phyloP scores from a whole-genome alignment of 1,140 invertebrate species.

The Drosophila leontia region DNA sequence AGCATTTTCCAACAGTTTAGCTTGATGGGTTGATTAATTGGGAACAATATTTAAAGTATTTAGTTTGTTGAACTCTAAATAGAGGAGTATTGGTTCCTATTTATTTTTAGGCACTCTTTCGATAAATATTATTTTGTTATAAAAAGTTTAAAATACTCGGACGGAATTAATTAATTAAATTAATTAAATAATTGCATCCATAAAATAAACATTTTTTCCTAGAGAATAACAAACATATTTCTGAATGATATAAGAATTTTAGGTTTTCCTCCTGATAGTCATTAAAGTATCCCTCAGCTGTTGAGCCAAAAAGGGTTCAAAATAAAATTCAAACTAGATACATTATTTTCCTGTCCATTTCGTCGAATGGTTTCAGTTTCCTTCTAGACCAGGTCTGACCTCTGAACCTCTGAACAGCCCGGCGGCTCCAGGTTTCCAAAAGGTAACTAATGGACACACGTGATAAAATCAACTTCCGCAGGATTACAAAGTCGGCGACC shows the following conservation, averaged over 20 bases:
- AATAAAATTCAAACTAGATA: not conserved
- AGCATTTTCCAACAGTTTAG: not conserved
- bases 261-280: not conserved
- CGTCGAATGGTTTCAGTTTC: slow-evolving; percentile 18
- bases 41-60: not conserved
- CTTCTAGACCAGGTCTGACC: slow-evolving; percentile 21
- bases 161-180: not conserved
- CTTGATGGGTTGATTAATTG: slow-evolving; percentile 19
- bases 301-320: slow-evolving; percentile 1
- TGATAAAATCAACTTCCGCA: slow-evolving; percentile 80
- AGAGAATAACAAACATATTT: not conserved
- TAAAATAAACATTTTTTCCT: too few relatives aligned
- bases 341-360: slow-evolving; percentile 9
- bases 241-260: not conserved
- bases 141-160: not conserved
- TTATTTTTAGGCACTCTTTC: not conserved
- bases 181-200: too few relatives aligned
- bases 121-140: not conserved
- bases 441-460: slow-evolving; percentile 71
- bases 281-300: not conserved
- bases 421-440: slow-evolving; percentile 30
- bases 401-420: slow-evolving; percentile 35
- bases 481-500: slow-evolving; percentile 70
- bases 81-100: not conserved
- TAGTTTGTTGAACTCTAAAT: not conserved